Percentiles rank a stretch among this genome's conserved stretches.
phyloP scores from a whole-genome alignment of 2,113 vertebrate genomes.

The Microcebus lehilahytsara region DNA sequence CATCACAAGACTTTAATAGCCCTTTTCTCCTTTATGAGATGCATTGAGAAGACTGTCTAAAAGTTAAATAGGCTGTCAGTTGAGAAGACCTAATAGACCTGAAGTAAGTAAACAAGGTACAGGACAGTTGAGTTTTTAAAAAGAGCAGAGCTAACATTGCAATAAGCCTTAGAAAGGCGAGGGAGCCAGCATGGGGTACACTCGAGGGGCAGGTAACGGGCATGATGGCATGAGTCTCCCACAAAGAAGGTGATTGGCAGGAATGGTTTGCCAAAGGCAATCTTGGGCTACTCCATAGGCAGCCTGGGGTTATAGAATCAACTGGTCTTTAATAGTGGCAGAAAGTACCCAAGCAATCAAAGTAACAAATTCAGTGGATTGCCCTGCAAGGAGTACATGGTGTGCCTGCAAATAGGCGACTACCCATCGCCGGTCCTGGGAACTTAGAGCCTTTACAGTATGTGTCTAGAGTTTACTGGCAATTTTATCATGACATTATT shows the following conservation, averaged over 20 bases:
- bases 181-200: fast-evolving
- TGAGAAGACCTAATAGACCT: neutral
- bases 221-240: neutral
- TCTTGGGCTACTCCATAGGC: no score
- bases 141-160: neutral
- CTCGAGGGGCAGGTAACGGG: fast-evolving
- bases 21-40: neutral
- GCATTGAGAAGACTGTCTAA: neutral
- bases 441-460: no score
- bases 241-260: neutral
- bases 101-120: neutral
- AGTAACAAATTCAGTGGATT: no score
- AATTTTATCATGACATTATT: neutral
- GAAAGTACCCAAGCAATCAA: neutral
- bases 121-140: no score
- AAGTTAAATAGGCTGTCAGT: neutral
- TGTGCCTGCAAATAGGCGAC: fast-evolving
- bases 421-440: fast-evolving
- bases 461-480: no score
- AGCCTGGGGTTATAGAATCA: neutral
- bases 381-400: fast-evolving
- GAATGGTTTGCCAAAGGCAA: neutral
- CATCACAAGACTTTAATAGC: neutral
- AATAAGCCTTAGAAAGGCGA: fast-evolving
- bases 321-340: neutral